Evolutionary conservation across 2,113 vertebrate genomes (phyloP), one percentile per base, ranked within the genome.

Genomic region (Mustela lutreola): DNA sequence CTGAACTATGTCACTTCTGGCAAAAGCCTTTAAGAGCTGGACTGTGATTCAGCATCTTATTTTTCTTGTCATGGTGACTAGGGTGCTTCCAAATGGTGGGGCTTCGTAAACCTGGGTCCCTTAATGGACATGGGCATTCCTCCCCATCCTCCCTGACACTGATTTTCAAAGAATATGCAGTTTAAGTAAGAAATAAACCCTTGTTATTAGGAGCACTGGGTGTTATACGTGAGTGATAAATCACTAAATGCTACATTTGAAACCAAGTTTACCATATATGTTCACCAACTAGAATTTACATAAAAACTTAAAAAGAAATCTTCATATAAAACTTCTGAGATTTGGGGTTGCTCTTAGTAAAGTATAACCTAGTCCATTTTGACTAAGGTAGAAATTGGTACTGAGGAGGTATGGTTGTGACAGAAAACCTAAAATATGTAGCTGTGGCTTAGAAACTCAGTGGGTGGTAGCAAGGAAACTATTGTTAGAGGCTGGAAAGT

Each of bases 341-440:
- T 71, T 97, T 89, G 24, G 60, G 65, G 53, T 45, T 85, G 92
- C 81, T 70, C 4, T 93, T 95, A 71, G 56, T 80, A 33, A 50
- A 83, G 16, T 11, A 22, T 36, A 60, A 88, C 22, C 8, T 85
- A 95, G 36, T 12, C 4, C 42, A 89, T 91, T 91, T 78, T 97
- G 7, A 78, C 48, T 63, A 96, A 82, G 28, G 19, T 6, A 86
- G 60, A 82, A 76, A 85, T 58, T 81, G 33, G 24, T 92, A 67
- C 73, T 11, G 21, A 73, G 63, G 63, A 84, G 67, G n/a, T 48
- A 93, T 26, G 42, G 24, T 91, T 80, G 81, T 33, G 79, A 80
- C 4, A 53, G 65, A 85, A 97, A 85, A 73, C 36, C 62, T 94
- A 79, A 81, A 94, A 86, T 93, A 87, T 53, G 45, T 91, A 56